Conservation (phyloP, 2,888 invertebrate species). For the Troides aeacus region DNA sequence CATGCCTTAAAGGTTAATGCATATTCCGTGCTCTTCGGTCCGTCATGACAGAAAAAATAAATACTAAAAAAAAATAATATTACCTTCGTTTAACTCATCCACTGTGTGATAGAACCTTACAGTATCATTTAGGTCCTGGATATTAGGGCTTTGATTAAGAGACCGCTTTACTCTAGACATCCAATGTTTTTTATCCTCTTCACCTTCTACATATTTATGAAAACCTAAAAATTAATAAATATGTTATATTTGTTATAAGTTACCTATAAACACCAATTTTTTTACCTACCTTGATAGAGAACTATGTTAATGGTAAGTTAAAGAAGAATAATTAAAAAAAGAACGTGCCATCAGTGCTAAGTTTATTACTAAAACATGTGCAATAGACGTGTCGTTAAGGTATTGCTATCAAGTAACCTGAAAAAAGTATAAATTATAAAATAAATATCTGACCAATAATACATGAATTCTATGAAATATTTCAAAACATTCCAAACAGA, state of each 20-base stretch:
- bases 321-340: constrained; percentile 42
- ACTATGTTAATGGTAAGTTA: background rate
- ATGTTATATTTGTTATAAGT: background rate
- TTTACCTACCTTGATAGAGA: constrained; percentile 3
- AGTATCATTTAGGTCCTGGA: constrained; percentile 52
- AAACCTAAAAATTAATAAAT: background rate
- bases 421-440: constrained; percentile 37
- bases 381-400: constrained; percentile 51
- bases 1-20: no score
- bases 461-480: background rate
- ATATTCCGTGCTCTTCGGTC: background rate
- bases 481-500: constrained; percentile 52
- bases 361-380: constrained; percentile 41
- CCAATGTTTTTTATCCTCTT: constrained; percentile 36
- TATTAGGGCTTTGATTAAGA: constrained; percentile 32
- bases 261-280: background rate
- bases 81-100: constrained; percentile 68
- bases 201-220: background rate
- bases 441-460: no score
- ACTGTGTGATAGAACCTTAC: constrained; percentile 53
- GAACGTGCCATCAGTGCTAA: constrained; percentile 48
- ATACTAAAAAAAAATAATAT: background rate
- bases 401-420: constrained; percentile 67
- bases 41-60: background rate
- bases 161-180: constrained; percentile 52